A percentile compares a stretch with the other conserved stretches of the same genome.
These are phyloP conservation scores for Prionailurus bengalensis DNA, from an alignment of 2,113 vertebrate species.

Conservation along the genomic window DNA sequence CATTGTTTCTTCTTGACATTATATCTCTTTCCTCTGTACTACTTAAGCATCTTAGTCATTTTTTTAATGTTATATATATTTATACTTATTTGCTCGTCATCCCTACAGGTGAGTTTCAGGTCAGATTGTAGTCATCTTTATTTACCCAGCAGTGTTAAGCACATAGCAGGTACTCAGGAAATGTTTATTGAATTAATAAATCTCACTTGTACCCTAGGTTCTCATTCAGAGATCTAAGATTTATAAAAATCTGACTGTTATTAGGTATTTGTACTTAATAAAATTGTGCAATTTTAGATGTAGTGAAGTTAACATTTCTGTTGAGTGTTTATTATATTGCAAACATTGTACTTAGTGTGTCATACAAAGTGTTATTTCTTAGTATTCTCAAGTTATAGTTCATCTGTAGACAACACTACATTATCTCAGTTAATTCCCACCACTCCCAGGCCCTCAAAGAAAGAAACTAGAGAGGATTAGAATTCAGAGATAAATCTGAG, in stretches of 20 bases:
- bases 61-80: neutral
- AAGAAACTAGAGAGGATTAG: neutral
- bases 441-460: neutral
- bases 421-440: neutral
- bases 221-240: neutral
- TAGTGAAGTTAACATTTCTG: neutral
- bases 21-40: neutral
- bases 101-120: neutral
- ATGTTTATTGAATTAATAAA: constrained; percentile 37
- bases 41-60: neutral
- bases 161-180: neutral
- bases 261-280: constrained; percentile 38
- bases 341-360: neutral
- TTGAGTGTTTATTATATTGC: neutral
- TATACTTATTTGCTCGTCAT: neutral
- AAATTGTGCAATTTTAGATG: neutral
- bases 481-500: neutral
- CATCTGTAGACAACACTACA: neutral
- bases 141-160: neutral
- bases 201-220: neutral
- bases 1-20: neutral
- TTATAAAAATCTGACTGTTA: neutral
- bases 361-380: neutral
- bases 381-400: constrained; percentile 23
- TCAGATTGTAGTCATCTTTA: neutral